Evolutionary conservation across 2,113 vertebrate genomes (phyloP).

Genomic region (Chinchilla lanigera): DNA sequence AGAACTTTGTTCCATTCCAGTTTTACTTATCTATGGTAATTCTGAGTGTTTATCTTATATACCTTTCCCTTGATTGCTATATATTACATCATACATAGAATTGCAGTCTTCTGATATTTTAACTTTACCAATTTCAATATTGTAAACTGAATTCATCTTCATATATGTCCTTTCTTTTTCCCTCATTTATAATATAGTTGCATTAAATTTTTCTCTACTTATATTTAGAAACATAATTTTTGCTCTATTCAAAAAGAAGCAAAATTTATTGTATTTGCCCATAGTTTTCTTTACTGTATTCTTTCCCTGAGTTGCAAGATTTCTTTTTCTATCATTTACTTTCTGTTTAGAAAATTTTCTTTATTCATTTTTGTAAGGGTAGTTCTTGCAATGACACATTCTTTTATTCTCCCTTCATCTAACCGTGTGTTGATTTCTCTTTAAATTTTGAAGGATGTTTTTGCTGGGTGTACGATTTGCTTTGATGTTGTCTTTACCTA

Average conservation of each 20-base stretch:
- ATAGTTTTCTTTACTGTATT: not conserved
- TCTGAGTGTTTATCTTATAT: not conserved
- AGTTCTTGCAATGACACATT: not conserved
- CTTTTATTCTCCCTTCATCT: not conserved
- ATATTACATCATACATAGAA: not conserved
- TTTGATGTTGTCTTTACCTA: not conserved
- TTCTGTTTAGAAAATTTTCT: not conserved
- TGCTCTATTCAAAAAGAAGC: not conserved
- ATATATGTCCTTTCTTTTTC: not conserved
- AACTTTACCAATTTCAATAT: not conserved
- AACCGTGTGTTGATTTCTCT: not conserved
- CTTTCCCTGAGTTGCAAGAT: not conserved
- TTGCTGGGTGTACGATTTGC: not conserved
- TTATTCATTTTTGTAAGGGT: not conserved
- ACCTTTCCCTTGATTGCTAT: not conserved
- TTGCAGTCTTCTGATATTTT: too few relatives aligned
- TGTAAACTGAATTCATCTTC: not conserved
- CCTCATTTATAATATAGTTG: not conserved
- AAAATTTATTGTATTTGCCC: not conserved
- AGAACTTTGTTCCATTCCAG: not conserved
- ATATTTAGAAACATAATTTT: slow-evolving; percentile 31
- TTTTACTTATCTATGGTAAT: not conserved
- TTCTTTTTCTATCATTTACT: not conserved
- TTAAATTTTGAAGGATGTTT: not conserved
- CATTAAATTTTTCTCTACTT: not conserved